A percentile compares a stretch with the other conserved stretches of the same genome.
Conservation (phyloP, 2,113 vertebrate species). For the Acrocephalus kingi region DNA sequence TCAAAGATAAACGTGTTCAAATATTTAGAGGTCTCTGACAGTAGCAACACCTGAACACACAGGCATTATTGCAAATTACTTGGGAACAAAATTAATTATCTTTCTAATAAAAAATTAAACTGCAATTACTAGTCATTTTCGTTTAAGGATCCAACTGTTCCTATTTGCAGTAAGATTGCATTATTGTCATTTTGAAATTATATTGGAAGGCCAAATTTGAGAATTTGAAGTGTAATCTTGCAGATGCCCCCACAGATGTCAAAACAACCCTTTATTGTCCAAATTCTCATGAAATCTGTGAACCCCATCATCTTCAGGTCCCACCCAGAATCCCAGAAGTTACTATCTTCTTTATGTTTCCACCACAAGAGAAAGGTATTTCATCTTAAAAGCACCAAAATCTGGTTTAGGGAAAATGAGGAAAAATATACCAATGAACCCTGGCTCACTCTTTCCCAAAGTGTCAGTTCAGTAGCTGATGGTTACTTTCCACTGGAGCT, state of each 20-base stretch:
- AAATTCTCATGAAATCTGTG: background rate
- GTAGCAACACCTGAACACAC: background rate
- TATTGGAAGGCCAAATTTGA: background rate
- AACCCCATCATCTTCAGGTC: background rate
- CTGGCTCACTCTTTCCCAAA: background rate
- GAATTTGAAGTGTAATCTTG: background rate
- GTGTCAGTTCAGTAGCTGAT: background rate
- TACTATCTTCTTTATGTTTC: background rate
- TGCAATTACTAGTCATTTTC: background rate
- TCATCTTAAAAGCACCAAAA: background rate
- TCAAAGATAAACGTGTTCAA: background rate
- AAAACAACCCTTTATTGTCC: background rate
- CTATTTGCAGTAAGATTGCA: background rate
- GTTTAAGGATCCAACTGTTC: slow-evolving; percentile 13
- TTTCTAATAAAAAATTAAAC: slow-evolving; percentile 17
- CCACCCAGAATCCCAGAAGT: background rate
- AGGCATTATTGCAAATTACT: background rate
- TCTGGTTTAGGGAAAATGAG: background rate
- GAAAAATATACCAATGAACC: background rate
- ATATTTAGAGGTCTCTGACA: slow-evolving; percentile 5
- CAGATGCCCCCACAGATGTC: background rate
- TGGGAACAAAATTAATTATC: background rate
- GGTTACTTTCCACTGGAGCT: background rate
- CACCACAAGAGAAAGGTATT: background rate
- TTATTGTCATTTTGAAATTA: background rate